A percentile compares a stretch with the other conserved stretches of the same genome.
These are phyloP conservation scores for Scomber japonicus DNA, from an alignment of 2,113 vertebrate genomes.

Conservation along the genomic window DNA sequence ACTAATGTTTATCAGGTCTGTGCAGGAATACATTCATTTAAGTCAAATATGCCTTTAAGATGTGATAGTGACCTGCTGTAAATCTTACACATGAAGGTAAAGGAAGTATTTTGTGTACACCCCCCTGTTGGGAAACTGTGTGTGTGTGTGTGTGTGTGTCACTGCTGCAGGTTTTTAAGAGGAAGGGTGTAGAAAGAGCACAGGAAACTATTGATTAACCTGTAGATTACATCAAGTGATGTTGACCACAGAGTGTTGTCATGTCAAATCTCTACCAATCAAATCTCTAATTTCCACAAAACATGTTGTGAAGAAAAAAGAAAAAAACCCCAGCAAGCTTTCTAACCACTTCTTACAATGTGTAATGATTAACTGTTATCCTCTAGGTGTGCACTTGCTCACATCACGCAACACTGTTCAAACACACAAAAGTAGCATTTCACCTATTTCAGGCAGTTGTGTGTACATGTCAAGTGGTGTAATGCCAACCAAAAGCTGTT, in stretches of 20 bases:
- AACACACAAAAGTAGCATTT: conserved; percentile 1
- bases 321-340: no score
- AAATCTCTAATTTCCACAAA: not conserved
- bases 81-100: no score
- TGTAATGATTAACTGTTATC: not conserved
- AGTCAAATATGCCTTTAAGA: no score
- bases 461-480: not conserved
- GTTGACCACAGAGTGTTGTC: not conserved
- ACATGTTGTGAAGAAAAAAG: no score
- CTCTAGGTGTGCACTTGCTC: not conserved
- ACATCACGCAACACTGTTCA: not conserved
- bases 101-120: not conserved
- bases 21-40: no score
- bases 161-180: not conserved
- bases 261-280: not conserved
- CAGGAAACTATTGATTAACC: conserved; percentile 35
- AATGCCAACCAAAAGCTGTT: not conserved
- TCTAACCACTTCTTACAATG: not conserved
- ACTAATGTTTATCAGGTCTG: no score
- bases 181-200: not conserved
- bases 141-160: no score
- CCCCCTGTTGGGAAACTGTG: no score
- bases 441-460: not conserved
- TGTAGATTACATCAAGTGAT: not conserved
- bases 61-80: no score